Conservation (phyloP, 1,140 invertebrate species). For the Zelostemma sp. region DNA sequence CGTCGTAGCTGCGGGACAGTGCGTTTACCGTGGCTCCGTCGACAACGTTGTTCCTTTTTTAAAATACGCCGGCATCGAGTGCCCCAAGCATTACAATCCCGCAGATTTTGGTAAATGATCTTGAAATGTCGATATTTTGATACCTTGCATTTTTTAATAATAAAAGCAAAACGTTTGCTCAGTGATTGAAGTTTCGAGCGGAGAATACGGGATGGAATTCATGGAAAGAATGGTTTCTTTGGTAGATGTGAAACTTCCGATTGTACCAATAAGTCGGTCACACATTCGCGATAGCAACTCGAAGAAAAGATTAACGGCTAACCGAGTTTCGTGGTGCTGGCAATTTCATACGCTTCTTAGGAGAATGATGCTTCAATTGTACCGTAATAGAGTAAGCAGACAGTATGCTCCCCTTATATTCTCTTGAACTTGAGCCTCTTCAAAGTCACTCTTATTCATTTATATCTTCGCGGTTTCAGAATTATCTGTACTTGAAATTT, state of each 20-base stretch:
- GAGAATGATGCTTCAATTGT: conserved; percentile 80
- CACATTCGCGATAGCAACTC: conserved; percentile 29
- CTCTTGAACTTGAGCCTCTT: conserved; percentile 9
- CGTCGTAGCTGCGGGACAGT: conserved; percentile 79
- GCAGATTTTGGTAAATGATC: conserved; percentile 82
- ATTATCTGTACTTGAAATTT: conserved; percentile 78
- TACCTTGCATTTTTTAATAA: neutral
- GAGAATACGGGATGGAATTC: conserved; percentile 78
- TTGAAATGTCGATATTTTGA: no score
- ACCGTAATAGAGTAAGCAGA: conserved; percentile 76
- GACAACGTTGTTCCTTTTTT: conserved; percentile 79
- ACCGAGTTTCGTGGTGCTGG: conserved; percentile 72
- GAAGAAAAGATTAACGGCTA: conserved; percentile 42
- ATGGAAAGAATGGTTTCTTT: conserved; percentile 75
- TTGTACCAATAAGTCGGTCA: conserved; percentile 66
- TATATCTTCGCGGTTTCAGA: conserved; percentile 70
- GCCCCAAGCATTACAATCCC: conserved; percentile 84
- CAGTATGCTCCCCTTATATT: neutral
- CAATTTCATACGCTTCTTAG: conserved; percentile 77
- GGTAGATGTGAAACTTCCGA: conserved; percentile 73
- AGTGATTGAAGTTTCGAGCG: conserved; percentile 84
- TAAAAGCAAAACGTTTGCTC: conserved; percentile 25
- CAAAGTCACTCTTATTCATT: neutral
- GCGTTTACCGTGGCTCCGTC: conserved; percentile 79
- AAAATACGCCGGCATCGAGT: conserved; percentile 75